Conservation (phyloP, 2,113 vertebrate genomes). For the Pteruthius melanotis region DNA sequence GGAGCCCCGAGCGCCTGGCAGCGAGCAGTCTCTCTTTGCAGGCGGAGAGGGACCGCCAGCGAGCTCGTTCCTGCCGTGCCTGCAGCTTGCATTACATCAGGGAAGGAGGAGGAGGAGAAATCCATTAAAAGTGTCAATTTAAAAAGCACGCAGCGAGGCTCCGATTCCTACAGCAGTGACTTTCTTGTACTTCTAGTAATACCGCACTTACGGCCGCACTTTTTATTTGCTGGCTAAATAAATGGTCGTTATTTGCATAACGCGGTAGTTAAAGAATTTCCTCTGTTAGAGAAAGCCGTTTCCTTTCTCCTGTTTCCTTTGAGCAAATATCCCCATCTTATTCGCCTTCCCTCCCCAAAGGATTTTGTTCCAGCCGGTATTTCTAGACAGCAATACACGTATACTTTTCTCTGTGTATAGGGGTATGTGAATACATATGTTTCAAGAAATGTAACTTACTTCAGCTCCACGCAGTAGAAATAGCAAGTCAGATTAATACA, state of each 20-base stretch:
- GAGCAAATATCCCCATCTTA: background rate
- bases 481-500: background rate
- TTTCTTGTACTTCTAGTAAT: background rate
- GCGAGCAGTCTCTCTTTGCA: background rate
- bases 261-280: background rate
- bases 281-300: background rate
- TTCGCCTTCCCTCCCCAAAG: background rate
- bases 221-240: background rate
- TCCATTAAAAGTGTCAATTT: background rate
- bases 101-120: background rate
- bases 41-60: background rate
- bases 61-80: background rate
- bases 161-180: background rate
- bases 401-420: background rate
- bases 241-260: slow-evolving; percentile 4
- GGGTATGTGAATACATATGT: background rate
- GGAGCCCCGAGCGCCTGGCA: background rate
- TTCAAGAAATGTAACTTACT: background rate
- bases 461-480: background rate
- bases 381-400: background rate
- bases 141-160: background rate
- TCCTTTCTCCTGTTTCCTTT: background rate
- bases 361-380: background rate
- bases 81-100: background rate
- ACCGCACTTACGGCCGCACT: background rate